A percentile compares a stretch with the other conserved stretches of the same genome.
Conservation (phyloP, 92 coral and sea anemone species). For the Umimayanthus kanabou region DNA sequence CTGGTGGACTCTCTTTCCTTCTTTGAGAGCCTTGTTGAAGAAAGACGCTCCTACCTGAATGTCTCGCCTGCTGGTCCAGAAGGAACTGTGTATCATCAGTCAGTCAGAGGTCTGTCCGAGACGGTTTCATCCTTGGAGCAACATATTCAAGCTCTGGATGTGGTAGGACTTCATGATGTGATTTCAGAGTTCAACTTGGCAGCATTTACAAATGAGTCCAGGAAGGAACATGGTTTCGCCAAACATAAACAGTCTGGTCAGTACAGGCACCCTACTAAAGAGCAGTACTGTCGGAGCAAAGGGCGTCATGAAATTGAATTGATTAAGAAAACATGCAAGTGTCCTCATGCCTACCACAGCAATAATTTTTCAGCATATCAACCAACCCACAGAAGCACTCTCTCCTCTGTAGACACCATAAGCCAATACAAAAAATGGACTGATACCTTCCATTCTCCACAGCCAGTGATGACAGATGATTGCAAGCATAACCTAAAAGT, state of each 20-base stretch:
- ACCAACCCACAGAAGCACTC: conserved; percentile 53
- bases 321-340: conserved; percentile 67
- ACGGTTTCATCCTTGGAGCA: conserved; percentile 47
- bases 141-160: conserved; percentile 45
- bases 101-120: conserved; percentile 54
- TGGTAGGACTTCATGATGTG: not conserved
- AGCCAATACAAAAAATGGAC: conserved; percentile 44
- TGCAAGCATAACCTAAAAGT: conserved; percentile 39
- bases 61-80: conserved; percentile 57
- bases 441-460: conserved; percentile 28
- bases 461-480: conserved; percentile 18
- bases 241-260: conserved; percentile 75
- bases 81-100: conserved; percentile 45
- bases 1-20: conserved; percentile 7
- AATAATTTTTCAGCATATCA: conserved; percentile 68
- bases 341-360: conserved; percentile 76
- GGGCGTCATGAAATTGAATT: conserved; percentile 62
- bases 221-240: conserved; percentile 81
- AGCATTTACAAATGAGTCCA: conserved; percentile 69
- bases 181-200: conserved; percentile 37
- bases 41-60: conserved; percentile 9
- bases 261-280: conserved; percentile 68
- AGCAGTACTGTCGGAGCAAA: conserved; percentile 60
- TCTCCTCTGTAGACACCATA: conserved; percentile 45
- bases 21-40: conserved; percentile 5